Evolutionary conservation across 2,113 vertebrate species (phyloP), one percentile per base, ranked within the genome.

Genomic region (Ictalurus furcatus): DNA sequence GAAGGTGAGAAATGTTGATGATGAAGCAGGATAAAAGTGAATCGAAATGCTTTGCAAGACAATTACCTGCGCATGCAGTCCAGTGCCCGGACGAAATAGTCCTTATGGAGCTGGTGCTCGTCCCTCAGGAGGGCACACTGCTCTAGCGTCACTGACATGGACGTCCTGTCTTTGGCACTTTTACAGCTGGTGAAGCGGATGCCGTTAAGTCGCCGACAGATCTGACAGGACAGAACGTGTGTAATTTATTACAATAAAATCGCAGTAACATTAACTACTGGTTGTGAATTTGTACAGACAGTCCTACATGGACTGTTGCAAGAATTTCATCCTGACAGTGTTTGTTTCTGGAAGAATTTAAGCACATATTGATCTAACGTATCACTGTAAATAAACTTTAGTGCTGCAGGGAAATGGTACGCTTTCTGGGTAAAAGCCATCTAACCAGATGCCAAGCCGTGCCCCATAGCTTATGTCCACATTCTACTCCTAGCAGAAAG

Each of bases 151-250:
- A 99, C 98, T 0, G 98, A 98, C 98, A 99, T 99, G 14, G 98
- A 98, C 0, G 98, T 99, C 93, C 98, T 95, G 95, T 99, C 98
- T 96, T 99, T 99, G 97, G 98, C 98, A 96, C 98, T 99, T 97
- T 99, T 99, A 95, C 98, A 99, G 90, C 98, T 99, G 93, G 98
- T 99, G 93, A 99, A 98, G 88, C 98, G 97, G 90, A 99, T 97
- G 23, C 98, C 98, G 6, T 99, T 99, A 92, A 99, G 94, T 90
- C 98, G 97, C 34, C 98, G 97, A 92, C 98, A 99, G 88, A 99
- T 98, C 98, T 99, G 84, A 89, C 91, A 78, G 82, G 48, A 85
- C 0, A 86, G 30, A 83, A 69, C 14, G 0, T 13, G 11, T 19
- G 90, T 80, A 83, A 13, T 25, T 78, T 28, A 16, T 25, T 61